Evolutionary conservation across 2,888 invertebrate genomes (phyloP), one percentile per base, ranked within the genome.

Genomic region (Lasioglossum pauxillum): DNA sequence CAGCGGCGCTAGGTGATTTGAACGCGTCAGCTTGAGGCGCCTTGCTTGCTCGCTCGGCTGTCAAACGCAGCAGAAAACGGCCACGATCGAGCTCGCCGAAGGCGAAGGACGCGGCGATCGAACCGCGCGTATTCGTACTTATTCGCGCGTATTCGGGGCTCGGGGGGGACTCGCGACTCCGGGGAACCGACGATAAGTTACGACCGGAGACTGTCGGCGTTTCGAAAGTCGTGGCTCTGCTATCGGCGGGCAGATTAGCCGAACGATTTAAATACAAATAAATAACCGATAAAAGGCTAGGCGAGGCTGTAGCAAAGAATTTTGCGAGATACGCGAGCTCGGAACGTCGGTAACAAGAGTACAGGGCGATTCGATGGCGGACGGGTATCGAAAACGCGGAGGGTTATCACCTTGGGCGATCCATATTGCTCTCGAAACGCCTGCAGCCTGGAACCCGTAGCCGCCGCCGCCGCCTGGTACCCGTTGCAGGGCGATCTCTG

Each of bases 371-470:
- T 77, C n/a, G 57, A 57, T 12, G n/a, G 78, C 49, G 73, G 57
- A 83, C 74, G 69, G 78, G 76, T 86, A 86, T 88, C 86, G 75
- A 85, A 88, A 85, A 87, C 77, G 81, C 78, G 69, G 77, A 81
- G 88, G 91, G 90, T 92, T 92, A 92, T 93, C 92, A 84, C 89
- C 78, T 84, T 74, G 82, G 78, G 81, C 84, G 90, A 90, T 88
- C 89, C 88, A 83, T 84, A 88, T 88, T 79, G 78, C 78, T 83
- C 76, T 82, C 69, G 75, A 64, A 80, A 76, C 81, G 69, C 75
- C 64, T 81, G 69, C 31, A 7, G 31, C 64, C 16, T 16, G 31
- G 60, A 77, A 86, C 72, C 71, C 75, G 72, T 44, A 57, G 60
- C 16, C 5, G 46, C 46, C 46, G 60, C 16, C 4, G 46, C 16